Evolutionary conservation across 2,113 vertebrate genomes (phyloP), one percentile per base, ranked within the genome.

Genomic region (Rhinogobius similis): DNA sequence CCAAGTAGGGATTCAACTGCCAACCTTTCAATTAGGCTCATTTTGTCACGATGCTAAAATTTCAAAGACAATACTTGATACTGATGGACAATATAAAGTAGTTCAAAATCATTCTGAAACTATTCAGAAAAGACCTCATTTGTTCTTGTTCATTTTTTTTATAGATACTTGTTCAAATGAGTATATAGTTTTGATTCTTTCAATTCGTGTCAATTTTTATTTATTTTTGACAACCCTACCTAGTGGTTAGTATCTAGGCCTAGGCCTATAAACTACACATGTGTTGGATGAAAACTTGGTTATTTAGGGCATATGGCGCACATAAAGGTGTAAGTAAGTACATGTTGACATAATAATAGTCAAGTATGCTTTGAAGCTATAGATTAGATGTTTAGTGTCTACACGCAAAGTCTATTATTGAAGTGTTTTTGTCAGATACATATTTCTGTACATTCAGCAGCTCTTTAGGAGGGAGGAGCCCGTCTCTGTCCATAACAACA

Each of bases 401-500:
- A 58, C 24, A 58, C 6, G 55, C 55, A 29, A 24, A 32, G 18
- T 61, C 18, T 61, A 27, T 61, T n/a, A 38, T 61, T n/a, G 58
- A 29, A 16, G 55, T 61, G 29, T 61, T 61, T 36, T 38, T 38
- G 58, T 36, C 58, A 38, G 29, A 36, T 32, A 61, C 58, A 61
- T 61, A 36, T 61, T 61, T 61, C 58, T 61, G 58, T 38, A 38
- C 5, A n/a, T 62, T 58, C 58, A 72, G 38, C 61, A 38, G 36
- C 14, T 68, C 41, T n/a, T 1, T 11, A 0, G 9, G n/a, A 59
- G 65, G 73, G 73, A 63, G 73, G 67, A 52, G 67, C 32, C 53
- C 72, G 5, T 38, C 24, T 55, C 12, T 2, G 18, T 32, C 53
- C 75, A 70, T 43, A 68, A 68, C 68, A 67, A 32, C 0, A 0